Evolutionary conservation across 2,113 vertebrate species (phyloP).

Genomic region (Prochilodus magdalenae): DNA sequence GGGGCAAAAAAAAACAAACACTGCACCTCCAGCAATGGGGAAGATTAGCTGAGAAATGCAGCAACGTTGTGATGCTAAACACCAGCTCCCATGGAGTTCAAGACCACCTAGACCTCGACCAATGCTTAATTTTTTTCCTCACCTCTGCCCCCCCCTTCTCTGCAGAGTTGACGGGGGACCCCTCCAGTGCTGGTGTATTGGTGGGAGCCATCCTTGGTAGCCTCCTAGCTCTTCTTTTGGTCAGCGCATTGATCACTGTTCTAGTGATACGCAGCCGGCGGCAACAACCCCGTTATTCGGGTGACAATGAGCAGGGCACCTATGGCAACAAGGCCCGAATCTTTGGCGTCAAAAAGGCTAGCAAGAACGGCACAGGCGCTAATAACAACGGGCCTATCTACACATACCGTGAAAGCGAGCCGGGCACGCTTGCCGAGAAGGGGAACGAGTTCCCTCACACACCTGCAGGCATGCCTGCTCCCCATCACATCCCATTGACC

Average conservation of each 20-base stretch:
- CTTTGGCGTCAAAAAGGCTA: constrained; percentile 66
- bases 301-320: constrained; percentile 65
- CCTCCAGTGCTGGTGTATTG: constrained; percentile 78
- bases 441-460: constrained; percentile 65
- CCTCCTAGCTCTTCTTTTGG: constrained; percentile 81
- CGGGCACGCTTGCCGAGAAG: constrained; percentile 71
- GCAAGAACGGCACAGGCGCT: constrained; percentile 56
- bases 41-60: constrained; percentile 29
- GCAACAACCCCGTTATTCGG: constrained; percentile 60
- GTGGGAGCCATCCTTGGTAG: constrained; percentile 85
- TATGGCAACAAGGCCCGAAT: constrained; percentile 81
- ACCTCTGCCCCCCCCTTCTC: constrained; percentile 68
- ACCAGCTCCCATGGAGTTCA: constrained; percentile 32
- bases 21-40: constrained; percentile 21
- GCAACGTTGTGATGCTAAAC: neutral
- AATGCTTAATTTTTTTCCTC: constrained; percentile 30
- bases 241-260: constrained; percentile 72
- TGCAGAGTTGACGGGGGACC: constrained; percentile 82
- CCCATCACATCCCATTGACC: constrained; percentile 74
- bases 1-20: constrained; percentile 32
- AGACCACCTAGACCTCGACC: constrained; percentile 52
- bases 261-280: constrained; percentile 77
- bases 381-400: constrained; percentile 78
- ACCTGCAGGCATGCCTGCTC: constrained; percentile 22
- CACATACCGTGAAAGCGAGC: constrained; percentile 73